Evolutionary conservation across 2,888 invertebrate genomes (phyloP).

Genomic region (Drosophila gaucha): DNA sequence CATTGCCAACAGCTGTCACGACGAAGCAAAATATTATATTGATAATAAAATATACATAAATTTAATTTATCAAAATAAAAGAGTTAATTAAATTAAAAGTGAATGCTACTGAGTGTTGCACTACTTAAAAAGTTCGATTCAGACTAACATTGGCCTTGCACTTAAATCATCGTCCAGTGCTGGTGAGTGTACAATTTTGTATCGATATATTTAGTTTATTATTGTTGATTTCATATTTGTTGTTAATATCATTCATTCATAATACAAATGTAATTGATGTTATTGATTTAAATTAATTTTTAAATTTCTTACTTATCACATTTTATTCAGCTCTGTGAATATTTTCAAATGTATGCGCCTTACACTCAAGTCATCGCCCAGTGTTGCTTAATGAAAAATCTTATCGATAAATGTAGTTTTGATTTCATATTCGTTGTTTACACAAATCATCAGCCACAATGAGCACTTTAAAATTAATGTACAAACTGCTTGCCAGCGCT

Average conservation of each 20-base stretch:
- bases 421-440: constrained; percentile 25
- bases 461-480: constrained; percentile 48
- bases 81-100: too few species aligned
- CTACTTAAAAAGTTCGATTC: too few species aligned
- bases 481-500: constrained; percentile 33
- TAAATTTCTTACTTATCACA: too few species aligned
- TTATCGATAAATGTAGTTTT: constrained; percentile 25
- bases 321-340: background rate
- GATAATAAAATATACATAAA: too few species aligned
- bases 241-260: too few species aligned
- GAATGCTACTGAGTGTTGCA: too few species aligned
- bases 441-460: constrained; percentile 28
- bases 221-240: too few species aligned
- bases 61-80: too few species aligned
- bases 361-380: constrained; percentile 1
- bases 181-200: background rate
- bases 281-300: background rate
- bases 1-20: background rate
- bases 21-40: background rate
- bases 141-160: too few species aligned
- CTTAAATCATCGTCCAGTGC: background rate
- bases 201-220: too few species aligned
- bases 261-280: too few species aligned
- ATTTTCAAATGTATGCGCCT: background rate
- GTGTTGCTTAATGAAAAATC: constrained; percentile 2